Percentiles rank a stretch among this genome's conserved stretches.
Conservation (phyloP, 2,888 invertebrate genomes). For the Drosophila kokeensis region DNA sequence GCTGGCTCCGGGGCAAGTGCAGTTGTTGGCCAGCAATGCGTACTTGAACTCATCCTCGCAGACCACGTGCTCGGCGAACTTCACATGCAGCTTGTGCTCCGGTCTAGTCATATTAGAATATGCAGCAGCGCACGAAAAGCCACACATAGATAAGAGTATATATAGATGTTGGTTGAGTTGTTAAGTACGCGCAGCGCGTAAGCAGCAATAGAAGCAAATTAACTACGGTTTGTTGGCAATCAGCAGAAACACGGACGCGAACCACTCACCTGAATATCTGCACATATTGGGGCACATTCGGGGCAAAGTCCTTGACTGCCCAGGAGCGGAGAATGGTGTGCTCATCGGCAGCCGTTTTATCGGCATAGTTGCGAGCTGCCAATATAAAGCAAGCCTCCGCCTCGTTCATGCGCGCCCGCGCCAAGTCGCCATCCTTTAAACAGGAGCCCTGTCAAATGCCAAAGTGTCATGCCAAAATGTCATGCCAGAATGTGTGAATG, state of each 20-base stretch:
- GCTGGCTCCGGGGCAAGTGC: slow-evolving; percentile 98
- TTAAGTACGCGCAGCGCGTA: slow-evolving; percentile 35
- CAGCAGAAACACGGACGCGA: not conserved
- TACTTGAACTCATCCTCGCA: slow-evolving; percentile 99
- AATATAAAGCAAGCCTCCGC: slow-evolving; percentile 99
- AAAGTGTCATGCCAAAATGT: not conserved
- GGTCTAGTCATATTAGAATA: slow-evolving; percentile 87
- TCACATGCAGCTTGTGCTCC: slow-evolving; percentile 99
- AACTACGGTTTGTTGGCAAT: slow-evolving; percentile 38
- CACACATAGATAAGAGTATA: not conserved
- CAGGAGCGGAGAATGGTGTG: slow-evolving; percentile 94
- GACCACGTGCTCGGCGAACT: slow-evolving; percentile 99
- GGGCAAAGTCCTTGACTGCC: slow-evolving; percentile 99
- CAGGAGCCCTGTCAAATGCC: slow-evolving; percentile 93
- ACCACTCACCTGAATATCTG: slow-evolving; percentile 91
- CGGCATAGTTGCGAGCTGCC: slow-evolving; percentile 97
- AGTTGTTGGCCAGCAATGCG: slow-evolving; percentile 98
- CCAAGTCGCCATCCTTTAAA: slow-evolving; percentile 97
- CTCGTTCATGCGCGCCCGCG: slow-evolving; percentile 97
- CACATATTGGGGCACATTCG: slow-evolving; percentile 98
- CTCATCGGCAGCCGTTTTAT: slow-evolving; percentile 96
- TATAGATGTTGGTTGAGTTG: slow-evolving; percentile 16
- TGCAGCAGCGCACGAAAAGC: slow-evolving; percentile 34
- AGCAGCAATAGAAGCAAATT: slow-evolving; percentile 49
- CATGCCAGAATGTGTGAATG: slow-evolving; percentile 6